Evolutionary conservation across 2,888 invertebrate genomes (phyloP).

Genomic region (Agelastica alni): DNA sequence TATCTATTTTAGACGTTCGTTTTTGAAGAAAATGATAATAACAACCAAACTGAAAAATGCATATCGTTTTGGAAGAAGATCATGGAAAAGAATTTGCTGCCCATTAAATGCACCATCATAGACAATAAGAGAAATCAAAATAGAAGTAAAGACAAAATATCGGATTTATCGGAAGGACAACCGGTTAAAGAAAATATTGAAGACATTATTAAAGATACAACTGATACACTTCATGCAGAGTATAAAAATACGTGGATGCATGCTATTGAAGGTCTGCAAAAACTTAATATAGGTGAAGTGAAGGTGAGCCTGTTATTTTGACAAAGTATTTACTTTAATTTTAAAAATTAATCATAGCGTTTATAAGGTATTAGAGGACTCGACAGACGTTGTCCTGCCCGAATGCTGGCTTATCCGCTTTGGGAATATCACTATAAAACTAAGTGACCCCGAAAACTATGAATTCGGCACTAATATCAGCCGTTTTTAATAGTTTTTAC

Average conservation of each 20-base stretch:
- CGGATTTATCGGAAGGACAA: too few species aligned
- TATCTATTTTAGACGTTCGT: constrained; percentile 39
- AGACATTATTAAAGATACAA: constrained; percentile 17
- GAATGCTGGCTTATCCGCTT: too few species aligned
- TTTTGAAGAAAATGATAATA: constrained; percentile 38
- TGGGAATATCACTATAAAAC: too few species aligned
- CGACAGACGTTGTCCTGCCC: too few species aligned
- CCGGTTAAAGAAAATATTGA: background rate
- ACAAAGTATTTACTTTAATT: too few species aligned
- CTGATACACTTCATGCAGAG: constrained; percentile 27
- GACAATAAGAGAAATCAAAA: constrained; percentile 28
- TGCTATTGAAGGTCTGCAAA: constrained; percentile 39
- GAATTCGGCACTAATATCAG: too few species aligned
- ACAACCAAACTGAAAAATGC: constrained; percentile 45
- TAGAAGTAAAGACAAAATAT: background rate
- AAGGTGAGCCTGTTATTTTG: too few species aligned
- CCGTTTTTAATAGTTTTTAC: too few species aligned
- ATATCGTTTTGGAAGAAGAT: constrained; percentile 45
- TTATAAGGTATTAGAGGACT: too few species aligned
- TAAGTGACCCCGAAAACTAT: too few species aligned
- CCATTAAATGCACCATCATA: constrained; percentile 43
- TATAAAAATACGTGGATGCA: constrained; percentile 35
- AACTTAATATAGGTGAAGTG: constrained; percentile 38
- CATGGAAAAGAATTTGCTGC: constrained; percentile 43
- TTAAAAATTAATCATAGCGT: too few species aligned